Conservation (phyloP, 1,140 invertebrate genomes). For the Chironomus tepperi region DNA sequence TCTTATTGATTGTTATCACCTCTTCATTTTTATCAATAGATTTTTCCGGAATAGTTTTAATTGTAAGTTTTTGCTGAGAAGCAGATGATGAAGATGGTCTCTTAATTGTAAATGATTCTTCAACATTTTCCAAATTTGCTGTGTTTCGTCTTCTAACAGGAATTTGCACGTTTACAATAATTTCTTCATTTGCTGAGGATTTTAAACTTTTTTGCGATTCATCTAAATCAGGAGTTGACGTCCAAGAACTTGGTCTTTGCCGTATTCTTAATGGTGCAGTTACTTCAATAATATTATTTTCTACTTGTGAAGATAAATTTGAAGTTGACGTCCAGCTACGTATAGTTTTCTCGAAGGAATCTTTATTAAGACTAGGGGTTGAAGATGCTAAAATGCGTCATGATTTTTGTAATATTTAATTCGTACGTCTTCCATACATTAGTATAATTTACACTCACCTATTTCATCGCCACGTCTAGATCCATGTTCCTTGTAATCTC, state of each 20-base stretch:
- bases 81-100: slow-evolving; percentile 38
- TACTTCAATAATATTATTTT: slow-evolving; percentile 30
- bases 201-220: slow-evolving; percentile 29
- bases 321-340: slow-evolving; percentile 48
- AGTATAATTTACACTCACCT: too few species aligned
- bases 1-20: slow-evolving; percentile 45
- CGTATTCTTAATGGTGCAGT: slow-evolving; percentile 31
- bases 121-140: slow-evolving; percentile 45
- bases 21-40: slow-evolving; percentile 39
- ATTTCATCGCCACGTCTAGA: slow-evolving; percentile 57
- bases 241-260: slow-evolving; percentile 51
- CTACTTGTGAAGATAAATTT: slow-evolving; percentile 40
- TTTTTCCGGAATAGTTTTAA: slow-evolving; percentile 29
- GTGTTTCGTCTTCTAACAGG: slow-evolving; percentile 48
- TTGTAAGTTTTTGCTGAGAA: slow-evolving; percentile 26
- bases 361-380: slow-evolving; percentile 53
- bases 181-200: slow-evolving; percentile 35
- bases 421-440: too few species aligned
- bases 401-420: background rate
- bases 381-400: slow-evolving; percentile 62
- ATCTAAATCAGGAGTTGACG: slow-evolving; percentile 61
- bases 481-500: slow-evolving; percentile 86
- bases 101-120: slow-evolving; percentile 35
- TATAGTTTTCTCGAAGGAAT: slow-evolving; percentile 26
- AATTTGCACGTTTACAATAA: slow-evolving; percentile 55